Evolutionary conservation across 2,888 invertebrate genomes (phyloP).

Genomic region (Pachymerium ferrugineum): DNA sequence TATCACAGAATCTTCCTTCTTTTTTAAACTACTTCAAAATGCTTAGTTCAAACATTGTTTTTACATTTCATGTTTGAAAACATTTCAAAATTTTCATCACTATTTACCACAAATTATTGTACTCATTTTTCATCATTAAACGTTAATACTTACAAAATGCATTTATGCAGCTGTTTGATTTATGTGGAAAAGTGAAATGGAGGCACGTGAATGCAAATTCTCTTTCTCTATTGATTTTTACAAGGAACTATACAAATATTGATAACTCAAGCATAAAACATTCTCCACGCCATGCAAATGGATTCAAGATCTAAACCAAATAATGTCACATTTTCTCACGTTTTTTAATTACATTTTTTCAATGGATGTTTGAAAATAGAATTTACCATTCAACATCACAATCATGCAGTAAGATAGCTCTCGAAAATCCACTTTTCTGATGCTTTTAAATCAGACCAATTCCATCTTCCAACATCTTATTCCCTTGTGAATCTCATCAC

Average conservation of each 20-base stretch:
- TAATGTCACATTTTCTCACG: too few species aligned
- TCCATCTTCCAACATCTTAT: background rate
- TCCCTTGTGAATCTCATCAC: background rate
- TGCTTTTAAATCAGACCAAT: background rate
- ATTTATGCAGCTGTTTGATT: background rate
- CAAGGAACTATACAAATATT: too few species aligned
- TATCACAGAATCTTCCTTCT: background rate
- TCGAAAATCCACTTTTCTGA: too few species aligned
- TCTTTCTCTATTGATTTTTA: background rate
- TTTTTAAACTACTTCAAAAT: background rate
- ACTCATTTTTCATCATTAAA: background rate
- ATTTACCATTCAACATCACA: too few species aligned
- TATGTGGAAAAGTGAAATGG: background rate
- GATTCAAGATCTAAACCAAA: too few species aligned
- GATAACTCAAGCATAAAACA: background rate
- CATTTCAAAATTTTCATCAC: too few species aligned
- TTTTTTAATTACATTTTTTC: too few species aligned
- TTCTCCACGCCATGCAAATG: too few species aligned
- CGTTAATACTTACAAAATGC: background rate
- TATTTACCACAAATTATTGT: background rate
- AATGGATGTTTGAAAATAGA: too few species aligned
- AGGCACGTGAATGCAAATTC: background rate
- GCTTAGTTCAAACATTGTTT: too few species aligned
- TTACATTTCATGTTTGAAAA: too few species aligned
- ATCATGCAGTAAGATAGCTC: too few species aligned